A percentile compares a stretch with the other conserved stretches of the same genome.
Conservation (phyloP, 2,888 invertebrate genomes). For the Aleiodes leptofemur region DNA sequence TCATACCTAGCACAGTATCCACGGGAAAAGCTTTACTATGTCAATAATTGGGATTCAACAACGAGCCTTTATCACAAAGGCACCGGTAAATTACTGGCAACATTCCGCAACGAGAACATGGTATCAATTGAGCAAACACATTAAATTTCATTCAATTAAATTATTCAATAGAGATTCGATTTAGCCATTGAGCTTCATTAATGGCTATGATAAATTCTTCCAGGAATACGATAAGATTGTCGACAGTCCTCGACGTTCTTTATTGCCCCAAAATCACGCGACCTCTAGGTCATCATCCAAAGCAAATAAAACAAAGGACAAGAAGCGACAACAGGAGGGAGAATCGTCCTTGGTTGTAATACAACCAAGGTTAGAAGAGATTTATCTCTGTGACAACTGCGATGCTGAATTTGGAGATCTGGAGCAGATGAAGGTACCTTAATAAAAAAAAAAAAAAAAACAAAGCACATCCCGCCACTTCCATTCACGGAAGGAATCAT, state of each 20-base stretch:
- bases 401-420: slow-evolving; percentile 83
- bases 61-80: slow-evolving; percentile 83
- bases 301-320: slow-evolving; percentile 67
- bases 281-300: slow-evolving; percentile 57
- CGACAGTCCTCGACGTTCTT: slow-evolving; percentile 73
- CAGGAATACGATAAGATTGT: slow-evolving; percentile 72
- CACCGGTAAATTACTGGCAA: slow-evolving; percentile 82
- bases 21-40: slow-evolving; percentile 80
- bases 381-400: slow-evolving; percentile 86
- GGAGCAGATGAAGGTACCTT: slow-evolving; percentile 77
- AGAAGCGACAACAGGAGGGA: slow-evolving; percentile 63
- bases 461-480: too few species aligned
- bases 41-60: slow-evolving; percentile 84
- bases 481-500: too few species aligned
- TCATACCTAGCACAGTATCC: slow-evolving; percentile 82
- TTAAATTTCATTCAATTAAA: background rate
- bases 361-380: slow-evolving; percentile 80
- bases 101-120: slow-evolving; percentile 86
- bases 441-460: slow-evolving; percentile 33
- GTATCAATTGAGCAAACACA: slow-evolving; percentile 70
- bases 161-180: background rate
- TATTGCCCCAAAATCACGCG: slow-evolving; percentile 71
- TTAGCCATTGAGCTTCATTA: slow-evolving; percentile 6
- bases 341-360: slow-evolving; percentile 75
- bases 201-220: slow-evolving; percentile 15